Evolutionary conservation across 1,140 invertebrate genomes (phyloP).

Genomic region (Camponotus floridanus): DNA sequence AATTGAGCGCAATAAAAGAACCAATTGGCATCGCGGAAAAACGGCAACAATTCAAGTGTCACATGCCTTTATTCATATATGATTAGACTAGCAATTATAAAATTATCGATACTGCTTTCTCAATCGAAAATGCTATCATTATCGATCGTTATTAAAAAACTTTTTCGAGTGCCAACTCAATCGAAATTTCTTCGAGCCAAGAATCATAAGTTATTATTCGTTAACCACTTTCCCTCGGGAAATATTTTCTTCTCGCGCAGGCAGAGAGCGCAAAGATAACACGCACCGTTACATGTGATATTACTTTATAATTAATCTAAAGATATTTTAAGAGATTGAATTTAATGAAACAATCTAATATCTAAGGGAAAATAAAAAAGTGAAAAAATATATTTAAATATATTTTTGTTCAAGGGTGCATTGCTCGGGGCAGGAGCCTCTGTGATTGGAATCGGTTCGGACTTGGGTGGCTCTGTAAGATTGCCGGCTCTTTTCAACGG

Average conservation of each 20-base stretch:
- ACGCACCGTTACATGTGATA: neutral
- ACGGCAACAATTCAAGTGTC: too few species aligned
- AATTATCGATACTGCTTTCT: neutral
- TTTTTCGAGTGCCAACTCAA: neutral
- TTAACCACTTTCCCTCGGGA: neutral
- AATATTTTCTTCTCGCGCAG: neutral
- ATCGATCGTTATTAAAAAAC: neutral
- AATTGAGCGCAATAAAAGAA: too few species aligned
- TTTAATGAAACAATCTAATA: neutral
- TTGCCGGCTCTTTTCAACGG: slow-evolving; percentile 95
- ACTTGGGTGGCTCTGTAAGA: slow-evolving; percentile 95
- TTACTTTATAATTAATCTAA: neutral
- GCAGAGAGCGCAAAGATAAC: neutral
- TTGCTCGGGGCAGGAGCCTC: slow-evolving; percentile 91
- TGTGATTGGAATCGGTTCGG: slow-evolving; percentile 93
- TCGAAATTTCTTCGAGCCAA: neutral
- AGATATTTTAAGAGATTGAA: neutral
- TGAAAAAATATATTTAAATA: neutral
- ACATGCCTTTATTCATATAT: neutral
- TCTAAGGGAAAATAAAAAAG: neutral
- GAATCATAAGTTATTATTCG: neutral
- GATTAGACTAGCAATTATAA: neutral
- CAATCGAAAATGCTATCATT: neutral
- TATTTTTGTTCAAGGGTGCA: slow-evolving; percentile 86
- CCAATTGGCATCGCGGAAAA: too few species aligned